Evolutionary conservation across 2,888 invertebrate genomes (phyloP).

Genomic region (Rhogogaster chlorosoma): DNA sequence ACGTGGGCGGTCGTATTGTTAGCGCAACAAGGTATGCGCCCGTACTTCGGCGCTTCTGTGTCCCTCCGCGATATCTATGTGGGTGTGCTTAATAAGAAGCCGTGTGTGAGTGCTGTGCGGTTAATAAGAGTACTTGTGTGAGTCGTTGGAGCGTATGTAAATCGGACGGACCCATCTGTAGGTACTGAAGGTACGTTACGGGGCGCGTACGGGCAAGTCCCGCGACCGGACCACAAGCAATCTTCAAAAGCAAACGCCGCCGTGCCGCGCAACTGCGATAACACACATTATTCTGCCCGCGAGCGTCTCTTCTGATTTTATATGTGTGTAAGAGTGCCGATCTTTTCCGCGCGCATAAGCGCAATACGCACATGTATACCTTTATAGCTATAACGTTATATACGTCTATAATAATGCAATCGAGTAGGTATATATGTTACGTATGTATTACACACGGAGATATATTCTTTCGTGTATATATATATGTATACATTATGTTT

Average conservation of each 20-base stretch:
- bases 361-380: background rate
- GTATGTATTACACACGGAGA: background rate
- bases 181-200: conserved; percentile 45
- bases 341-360: background rate
- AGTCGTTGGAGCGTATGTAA: conserved; percentile 64
- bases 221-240: conserved; percentile 55
- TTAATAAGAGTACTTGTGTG: conserved; percentile 65
- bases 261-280: conserved; percentile 65
- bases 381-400: background rate
- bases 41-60: conserved; percentile 72
- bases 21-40: conserved; percentile 75
- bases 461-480: background rate
- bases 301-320: conserved; percentile 4
- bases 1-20: conserved; percentile 77
- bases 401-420: background rate
- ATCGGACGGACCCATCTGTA: conserved; percentile 63
- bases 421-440: background rate
- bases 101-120: conserved; percentile 65
- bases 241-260: conserved; percentile 71
- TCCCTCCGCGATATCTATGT: conserved; percentile 52
- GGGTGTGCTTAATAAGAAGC: conserved; percentile 68
- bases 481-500: background rate
- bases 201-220: conserved; percentile 47
- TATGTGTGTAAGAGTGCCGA: conserved; percentile 14
- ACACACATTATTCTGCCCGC: conserved; percentile 71